Percentiles rank a stretch among this genome's conserved stretches.
Conservation (phyloP, 2,888 invertebrate genomes). For the Philopedon plagiatum region DNA sequence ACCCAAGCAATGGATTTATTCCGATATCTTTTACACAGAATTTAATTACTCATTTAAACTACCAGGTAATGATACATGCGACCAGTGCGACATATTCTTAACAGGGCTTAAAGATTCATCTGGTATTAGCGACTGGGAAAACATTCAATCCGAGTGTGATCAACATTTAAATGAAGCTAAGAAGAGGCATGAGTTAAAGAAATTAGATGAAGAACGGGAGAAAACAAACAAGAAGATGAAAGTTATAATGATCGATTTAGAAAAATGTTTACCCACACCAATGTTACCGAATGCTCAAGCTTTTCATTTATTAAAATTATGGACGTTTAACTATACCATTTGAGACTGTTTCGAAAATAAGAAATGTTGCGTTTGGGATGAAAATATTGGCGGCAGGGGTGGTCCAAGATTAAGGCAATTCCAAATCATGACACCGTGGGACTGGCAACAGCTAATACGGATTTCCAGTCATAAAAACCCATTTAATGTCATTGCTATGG, state of each 20-base stretch:
- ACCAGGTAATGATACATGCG: background rate
- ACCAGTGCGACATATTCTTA: background rate
- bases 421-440: no score
- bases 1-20: slow-evolving; percentile 45
- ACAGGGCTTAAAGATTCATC: slow-evolving; percentile 20
- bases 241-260: slow-evolving; percentile 46
- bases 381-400: slow-evolving; percentile 42
- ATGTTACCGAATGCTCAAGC: slow-evolving; percentile 47
- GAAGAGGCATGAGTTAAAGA: slow-evolving; percentile 42
- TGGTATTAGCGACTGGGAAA: slow-evolving; percentile 3
- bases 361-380: slow-evolving; percentile 44
- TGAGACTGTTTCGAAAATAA: no score
- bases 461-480: no score
- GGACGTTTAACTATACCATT: no score
- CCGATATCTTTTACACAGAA: slow-evolving; percentile 38
- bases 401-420: no score
- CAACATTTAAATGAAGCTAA: slow-evolving; percentile 42
- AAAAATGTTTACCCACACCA: slow-evolving; percentile 53
- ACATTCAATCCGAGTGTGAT: slow-evolving; percentile 31
- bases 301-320: slow-evolving; percentile 42
- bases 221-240: slow-evolving; percentile 11
- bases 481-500: no score
- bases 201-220: background rate
- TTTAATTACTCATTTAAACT: slow-evolving; percentile 25
- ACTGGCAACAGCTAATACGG: no score